Evolutionary conservation across 2,888 invertebrate species (phyloP).

Genomic region (Dryobotodes eremita): DNA sequence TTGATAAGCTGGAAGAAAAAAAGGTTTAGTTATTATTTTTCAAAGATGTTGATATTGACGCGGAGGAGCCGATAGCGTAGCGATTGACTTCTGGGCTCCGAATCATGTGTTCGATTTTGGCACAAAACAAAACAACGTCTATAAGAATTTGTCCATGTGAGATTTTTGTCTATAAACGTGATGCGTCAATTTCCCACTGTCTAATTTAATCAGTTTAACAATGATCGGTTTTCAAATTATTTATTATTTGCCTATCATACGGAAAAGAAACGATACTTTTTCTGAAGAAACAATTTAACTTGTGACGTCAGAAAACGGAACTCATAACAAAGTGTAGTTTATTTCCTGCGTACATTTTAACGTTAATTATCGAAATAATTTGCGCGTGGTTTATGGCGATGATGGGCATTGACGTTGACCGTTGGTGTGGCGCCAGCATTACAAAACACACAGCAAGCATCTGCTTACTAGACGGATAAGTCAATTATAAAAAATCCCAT

Average conservation of each 20-base stretch:
- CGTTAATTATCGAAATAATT: no score
- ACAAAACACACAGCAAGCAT: slow-evolving; percentile 44
- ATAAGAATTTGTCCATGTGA: neutral
- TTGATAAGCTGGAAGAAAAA: slow-evolving; percentile 91
- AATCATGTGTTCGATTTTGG: neutral
- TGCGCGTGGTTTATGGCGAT: no score
- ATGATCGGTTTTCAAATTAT: no score
- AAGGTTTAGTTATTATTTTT: neutral
- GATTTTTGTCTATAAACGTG: no score
- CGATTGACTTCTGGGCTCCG: neutral
- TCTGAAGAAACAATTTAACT: no score
- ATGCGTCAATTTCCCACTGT: neutral
- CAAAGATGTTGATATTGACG: neutral
- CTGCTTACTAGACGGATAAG: no score
- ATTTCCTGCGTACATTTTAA: neutral
- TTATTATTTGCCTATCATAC: no score
- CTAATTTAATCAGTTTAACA: no score
- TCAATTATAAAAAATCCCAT: slow-evolving; percentile 56
- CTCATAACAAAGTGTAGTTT: neutral
- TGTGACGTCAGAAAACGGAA: neutral
- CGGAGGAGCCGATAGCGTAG: neutral
- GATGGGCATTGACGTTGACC: no score
- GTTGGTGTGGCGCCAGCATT: neutral
- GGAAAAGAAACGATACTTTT: neutral
- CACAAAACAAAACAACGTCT: neutral